Conservation (phyloP, 2,113 vertebrate species). For the Melospiza georgiana region DNA sequence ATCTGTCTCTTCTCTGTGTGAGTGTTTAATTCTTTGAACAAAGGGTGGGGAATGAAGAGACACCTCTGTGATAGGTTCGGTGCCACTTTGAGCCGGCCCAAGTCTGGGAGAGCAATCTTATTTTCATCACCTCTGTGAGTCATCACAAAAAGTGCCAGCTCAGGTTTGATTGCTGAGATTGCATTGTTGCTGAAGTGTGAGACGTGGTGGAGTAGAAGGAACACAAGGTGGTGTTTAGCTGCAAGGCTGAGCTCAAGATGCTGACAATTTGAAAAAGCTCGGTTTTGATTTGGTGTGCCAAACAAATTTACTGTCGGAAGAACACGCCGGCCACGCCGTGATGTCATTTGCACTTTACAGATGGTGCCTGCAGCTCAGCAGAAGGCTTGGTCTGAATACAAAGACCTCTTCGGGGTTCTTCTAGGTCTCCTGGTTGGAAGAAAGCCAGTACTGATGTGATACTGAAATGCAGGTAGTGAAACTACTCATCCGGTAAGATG, state of each 20-base stretch:
- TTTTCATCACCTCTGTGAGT: slow-evolving; percentile 36
- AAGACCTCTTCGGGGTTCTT: not conserved
- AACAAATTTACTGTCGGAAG: not conserved
- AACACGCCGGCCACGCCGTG: not conserved
- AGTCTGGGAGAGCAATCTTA: not conserved
- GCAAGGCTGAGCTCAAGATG: slow-evolving; percentile 22
- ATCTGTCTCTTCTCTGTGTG: not conserved
- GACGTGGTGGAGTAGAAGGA: not conserved
- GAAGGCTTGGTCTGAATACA: not conserved
- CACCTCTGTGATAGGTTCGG: not conserved
- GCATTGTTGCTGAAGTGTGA: slow-evolving; percentile 15
- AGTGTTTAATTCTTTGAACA: slow-evolving; percentile 5
- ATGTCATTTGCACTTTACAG: slow-evolving; percentile 9
- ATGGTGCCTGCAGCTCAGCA: slow-evolving; percentile 7
- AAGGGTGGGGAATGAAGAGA: slow-evolving; percentile 21
- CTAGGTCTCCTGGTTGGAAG: not conserved
- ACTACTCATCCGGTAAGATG: not conserved
- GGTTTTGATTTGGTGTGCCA: not conserved
- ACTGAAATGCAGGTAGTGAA: not conserved
- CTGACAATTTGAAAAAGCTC: slow-evolving; percentile 37
- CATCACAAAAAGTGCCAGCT: not conserved
- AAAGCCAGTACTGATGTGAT: not conserved
- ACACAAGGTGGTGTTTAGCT: not conserved
- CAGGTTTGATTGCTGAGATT: not conserved
- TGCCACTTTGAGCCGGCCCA: not conserved